Base-by-base conservation (phyloP, 2,113 vertebrate genomes). In the Trematomus loennbergii region DNA sequence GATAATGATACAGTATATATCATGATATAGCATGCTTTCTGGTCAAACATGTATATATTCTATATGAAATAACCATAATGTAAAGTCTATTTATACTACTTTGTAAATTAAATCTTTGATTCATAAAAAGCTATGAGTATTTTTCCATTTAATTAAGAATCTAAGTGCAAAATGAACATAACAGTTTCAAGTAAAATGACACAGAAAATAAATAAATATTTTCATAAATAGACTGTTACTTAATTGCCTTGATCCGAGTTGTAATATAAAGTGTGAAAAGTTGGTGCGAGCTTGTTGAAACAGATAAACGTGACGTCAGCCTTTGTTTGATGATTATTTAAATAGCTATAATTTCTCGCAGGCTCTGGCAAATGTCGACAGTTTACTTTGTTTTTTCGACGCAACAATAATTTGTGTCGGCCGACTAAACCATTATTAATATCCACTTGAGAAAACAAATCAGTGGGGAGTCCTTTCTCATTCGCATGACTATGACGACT, bases 281-380 rank as follows among this genome's bases (percentile, higher is more conserved):
- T 50, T 3, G 18, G 52, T 18, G 52, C 17, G 36, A 40, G 36
- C 36, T 40, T 40, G 36, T 40, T n/a, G 15, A 33, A 6, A 70
- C 43, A 45, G 58, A 36, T 46, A 40, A 63, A 62, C 61, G 58
- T 50, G 65, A 29, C 65, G 59, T 18, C 33, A 54, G 45, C 36
- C 5, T 45, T 75, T 70, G 36, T 86, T 78, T 71, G 61, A 74
- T 60, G 9, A 12, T 48, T 59, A 40, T 45, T 69, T 68, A 59
- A 81, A 82, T 33, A 29, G 25, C 63, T 49, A 25, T 71, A 69
- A 50, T 75, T 29, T 59, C 64, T 50, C 49, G n/a, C 22, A 66
- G 25, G 59, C 60, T 79, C 53, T 75, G 33, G 72, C 8, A 68
- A 69, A 81, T 78, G 58, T 65, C 48, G 15, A 58, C 18, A 54